A percentile compares a stretch with the other conserved stretches of the same genome.
Conservation (phyloP, 2,888 invertebrate genomes). For the Macroteleia sp. region DNA sequence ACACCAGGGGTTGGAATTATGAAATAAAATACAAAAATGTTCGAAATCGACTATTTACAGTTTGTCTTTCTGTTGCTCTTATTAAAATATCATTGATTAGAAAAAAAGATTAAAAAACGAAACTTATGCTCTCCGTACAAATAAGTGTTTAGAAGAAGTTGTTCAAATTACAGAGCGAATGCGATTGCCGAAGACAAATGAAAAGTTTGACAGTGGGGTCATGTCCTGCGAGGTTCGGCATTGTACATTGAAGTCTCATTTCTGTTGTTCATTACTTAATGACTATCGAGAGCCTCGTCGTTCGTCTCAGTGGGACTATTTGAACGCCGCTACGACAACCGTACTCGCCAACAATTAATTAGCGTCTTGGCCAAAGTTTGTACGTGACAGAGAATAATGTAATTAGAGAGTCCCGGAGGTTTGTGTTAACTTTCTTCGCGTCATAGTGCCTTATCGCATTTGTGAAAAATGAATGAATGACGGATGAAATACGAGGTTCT, state of each 20-base stretch:
- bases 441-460: slow-evolving; percentile 46
- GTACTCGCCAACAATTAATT: slow-evolving; percentile 59
- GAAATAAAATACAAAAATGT: too few relatives aligned
- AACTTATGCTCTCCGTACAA: too few relatives aligned
- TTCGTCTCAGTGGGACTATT: slow-evolving; percentile 33
- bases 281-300: slow-evolving; percentile 52
- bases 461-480: slow-evolving; percentile 72
- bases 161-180: background rate
- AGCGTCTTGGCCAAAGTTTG: slow-evolving; percentile 64
- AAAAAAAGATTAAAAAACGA: too few relatives aligned
- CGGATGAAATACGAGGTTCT: slow-evolving; percentile 68
- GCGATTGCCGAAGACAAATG: slow-evolving; percentile 26
- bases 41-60: too few relatives aligned
- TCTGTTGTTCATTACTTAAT: slow-evolving; percentile 55
- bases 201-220: slow-evolving; percentile 19
- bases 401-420: slow-evolving; percentile 68
- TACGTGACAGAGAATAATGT: slow-evolving; percentile 70
- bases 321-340: slow-evolving; percentile 35
- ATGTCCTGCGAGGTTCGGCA: slow-evolving; percentile 11
- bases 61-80: too few relatives aligned
- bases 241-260: slow-evolving; percentile 41
- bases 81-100: too few relatives aligned
- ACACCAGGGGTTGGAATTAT: too few relatives aligned
- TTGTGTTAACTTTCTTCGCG: slow-evolving; percentile 64
- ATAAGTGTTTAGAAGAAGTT: too few relatives aligned